Evolutionary conservation across 2,113 vertebrate genomes (phyloP), one percentile per base, ranked within the genome.

Genomic region (Cyanoliseus patagonus): DNA sequence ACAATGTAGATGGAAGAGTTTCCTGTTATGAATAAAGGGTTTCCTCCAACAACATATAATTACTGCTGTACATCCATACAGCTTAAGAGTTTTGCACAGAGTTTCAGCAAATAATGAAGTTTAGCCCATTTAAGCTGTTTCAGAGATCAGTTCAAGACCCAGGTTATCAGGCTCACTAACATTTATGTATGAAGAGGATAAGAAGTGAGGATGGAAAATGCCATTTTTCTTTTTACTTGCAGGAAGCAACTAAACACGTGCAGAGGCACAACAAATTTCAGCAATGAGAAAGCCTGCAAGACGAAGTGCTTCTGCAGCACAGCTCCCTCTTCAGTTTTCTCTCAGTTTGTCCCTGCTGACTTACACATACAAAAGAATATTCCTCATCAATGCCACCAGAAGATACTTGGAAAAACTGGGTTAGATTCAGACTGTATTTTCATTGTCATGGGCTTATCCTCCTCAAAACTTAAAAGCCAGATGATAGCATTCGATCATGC

Each of bases 11-110:
- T 83, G 42, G 67, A 84, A 96, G 62, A 94, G 74, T 52, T 96
- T 97, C 86, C 95, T 95, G 46, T 91, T 93, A 86, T n/a, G 88
- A 83, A 92, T 39, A 76, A 23, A 96, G 53, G 41, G 41, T 78
- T 84, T 80, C 80, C 80, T 77, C 18, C 39, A 90, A 78, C 59
- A 94, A 80, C 33, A 35, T 20, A 9, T 33, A 78, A 53, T 85
- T 77, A 68, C 30, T 67, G 28, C 75, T 91, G 61, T 46, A 85
- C 31, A 61, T 46, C 44, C 70, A 96, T 76, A 68, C 30, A 70
- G 52, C 74, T 11, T 62, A n/a, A n/a, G 39, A 91, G 67, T 67
- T 83, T 37, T 66, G 87, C 94, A 80, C 15, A 57, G 69, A 57
- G 69, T 78, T 93, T 87, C 78, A 92, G 66, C 83, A 96, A 86